A percentile compares a stretch with the other conserved stretches of the same genome.
Evolutionary conservation across 2,113 vertebrate species (phyloP).

Genomic region (Neotoma lepida): DNA sequence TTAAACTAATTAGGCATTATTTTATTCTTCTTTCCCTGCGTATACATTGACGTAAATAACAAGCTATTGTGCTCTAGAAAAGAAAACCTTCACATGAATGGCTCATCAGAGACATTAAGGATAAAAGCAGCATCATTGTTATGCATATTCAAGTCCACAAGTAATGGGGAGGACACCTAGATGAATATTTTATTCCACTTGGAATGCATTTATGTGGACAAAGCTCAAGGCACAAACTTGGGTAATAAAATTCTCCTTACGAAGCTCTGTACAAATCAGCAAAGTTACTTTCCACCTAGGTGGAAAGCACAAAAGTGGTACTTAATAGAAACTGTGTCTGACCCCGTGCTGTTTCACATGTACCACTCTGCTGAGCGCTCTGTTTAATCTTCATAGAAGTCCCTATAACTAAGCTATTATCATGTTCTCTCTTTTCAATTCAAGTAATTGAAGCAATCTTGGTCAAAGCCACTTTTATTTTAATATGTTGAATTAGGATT

Average conservation of each 20-base stretch:
- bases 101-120: background rate
- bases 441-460: background rate
- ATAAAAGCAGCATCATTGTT: background rate
- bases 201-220: background rate
- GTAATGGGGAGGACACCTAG: background rate
- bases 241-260: background rate
- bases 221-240: slow-evolving; percentile 27
- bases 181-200: slow-evolving; percentile 51
- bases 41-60: slow-evolving; percentile 40
- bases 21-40: slow-evolving; percentile 15
- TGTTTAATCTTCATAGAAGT: background rate
- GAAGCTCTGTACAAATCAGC: background rate
- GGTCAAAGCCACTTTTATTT: background rate
- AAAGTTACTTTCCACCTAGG: slow-evolving; percentile 11
- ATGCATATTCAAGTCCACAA: background rate
- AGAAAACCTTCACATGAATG: slow-evolving; percentile 1
- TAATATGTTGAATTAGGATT: background rate
- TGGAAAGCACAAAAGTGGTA: background rate
- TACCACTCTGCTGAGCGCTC: background rate
- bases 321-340: background rate
- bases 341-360: background rate
- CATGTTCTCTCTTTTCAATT: background rate
- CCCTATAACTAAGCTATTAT: background rate
- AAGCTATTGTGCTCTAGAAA: slow-evolving; percentile 58
- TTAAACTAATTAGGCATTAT: slow-evolving; percentile 21